A percentile compares a stretch with the other conserved stretches of the same genome.
These are phyloP conservation scores for Mactra quadrangularis DNA, from an alignment of 1,140 invertebrate genomes.

Conservation along the genomic window DNA sequence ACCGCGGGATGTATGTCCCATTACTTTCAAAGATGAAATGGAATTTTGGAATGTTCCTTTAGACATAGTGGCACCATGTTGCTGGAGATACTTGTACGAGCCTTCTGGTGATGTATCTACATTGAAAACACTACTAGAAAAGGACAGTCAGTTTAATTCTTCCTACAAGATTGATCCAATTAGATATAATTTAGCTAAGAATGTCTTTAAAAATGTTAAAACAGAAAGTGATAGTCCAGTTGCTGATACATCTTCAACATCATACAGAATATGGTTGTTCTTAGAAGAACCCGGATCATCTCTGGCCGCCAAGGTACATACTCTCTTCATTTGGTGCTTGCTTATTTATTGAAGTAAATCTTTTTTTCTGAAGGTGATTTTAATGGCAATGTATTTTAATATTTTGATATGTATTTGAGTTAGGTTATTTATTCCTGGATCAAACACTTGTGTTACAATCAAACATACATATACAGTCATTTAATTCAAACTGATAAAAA, in stretches of 20 bases:
- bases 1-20: slow-evolving; percentile 23
- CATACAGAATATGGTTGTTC: not conserved
- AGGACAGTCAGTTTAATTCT: not conserved
- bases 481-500: too few relatives aligned
- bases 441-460: too few relatives aligned
- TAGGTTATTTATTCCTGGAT: too few relatives aligned
- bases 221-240: not conserved
- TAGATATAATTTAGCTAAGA: not conserved
- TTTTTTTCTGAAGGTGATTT: too few relatives aligned
- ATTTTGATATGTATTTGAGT: too few relatives aligned
- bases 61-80: not conserved
- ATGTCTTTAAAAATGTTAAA: not conserved
- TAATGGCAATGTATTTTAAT: too few relatives aligned
- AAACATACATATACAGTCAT: too few relatives aligned
- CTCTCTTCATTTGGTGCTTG: not conserved
- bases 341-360: too few relatives aligned
- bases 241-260: not conserved
- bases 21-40: not conserved
- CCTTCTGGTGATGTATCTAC: not conserved
- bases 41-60: slow-evolving; percentile 7
- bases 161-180: not conserved
- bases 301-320: not conserved
- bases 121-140: not conserved
- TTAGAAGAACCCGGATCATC: slow-evolving; percentile 29
- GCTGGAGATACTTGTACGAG: slow-evolving; percentile 27